Percentiles rank a stretch among this genome's conserved stretches.
Evolutionary conservation across 2,888 invertebrate genomes (phyloP).

Genomic region (Nephrotoma guestfalica): DNA sequence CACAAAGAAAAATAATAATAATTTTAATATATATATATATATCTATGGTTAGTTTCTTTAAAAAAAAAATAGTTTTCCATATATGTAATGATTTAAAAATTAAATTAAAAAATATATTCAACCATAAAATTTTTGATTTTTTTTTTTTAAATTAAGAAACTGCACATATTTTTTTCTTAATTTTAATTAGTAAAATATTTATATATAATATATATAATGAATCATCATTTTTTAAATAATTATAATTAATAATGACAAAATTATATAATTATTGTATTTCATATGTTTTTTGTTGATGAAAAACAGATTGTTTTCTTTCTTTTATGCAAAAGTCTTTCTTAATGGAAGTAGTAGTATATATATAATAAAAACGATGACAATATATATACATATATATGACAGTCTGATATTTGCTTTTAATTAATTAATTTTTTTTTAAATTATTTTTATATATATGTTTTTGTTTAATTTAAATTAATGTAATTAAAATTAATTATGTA

Average conservation of each 20-base stretch:
- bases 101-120: neutral
- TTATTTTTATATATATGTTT: neutral
- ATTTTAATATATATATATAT: neutral
- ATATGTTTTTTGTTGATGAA: neutral
- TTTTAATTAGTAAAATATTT: neutral
- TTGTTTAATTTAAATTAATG: neutral
- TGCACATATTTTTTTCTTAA: neutral
- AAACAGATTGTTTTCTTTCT: neutral
- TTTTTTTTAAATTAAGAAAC: neutral
- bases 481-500: neutral
- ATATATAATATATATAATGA: neutral
- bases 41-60: neutral
- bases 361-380: neutral
- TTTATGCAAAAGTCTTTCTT: conserved; percentile 4
- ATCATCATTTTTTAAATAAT: neutral
- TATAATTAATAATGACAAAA: neutral
- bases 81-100: neutral
- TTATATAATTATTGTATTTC: neutral
- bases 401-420: neutral
- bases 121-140: neutral
- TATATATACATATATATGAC: neutral
- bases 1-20: neutral
- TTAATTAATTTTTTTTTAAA: neutral
- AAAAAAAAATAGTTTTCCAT: neutral
- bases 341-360: conserved; percentile 1